phyloP scores from a whole-genome alignment of 1,140 invertebrate genomes.

The Dufourea novaeangliae region DNA sequence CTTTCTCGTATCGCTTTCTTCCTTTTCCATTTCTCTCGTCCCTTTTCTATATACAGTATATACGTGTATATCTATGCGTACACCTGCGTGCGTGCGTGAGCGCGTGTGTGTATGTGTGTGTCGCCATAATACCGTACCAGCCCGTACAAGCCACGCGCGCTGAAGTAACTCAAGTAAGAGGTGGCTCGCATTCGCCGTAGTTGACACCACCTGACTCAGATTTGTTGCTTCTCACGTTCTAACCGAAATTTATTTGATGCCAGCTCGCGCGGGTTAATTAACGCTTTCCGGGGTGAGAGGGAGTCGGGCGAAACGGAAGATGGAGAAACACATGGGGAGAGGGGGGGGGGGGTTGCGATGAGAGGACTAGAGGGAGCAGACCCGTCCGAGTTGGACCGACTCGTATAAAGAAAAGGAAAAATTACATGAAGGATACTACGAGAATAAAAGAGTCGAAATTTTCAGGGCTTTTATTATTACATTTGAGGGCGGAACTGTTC shows the following conservation, averaged over 20 bases:
- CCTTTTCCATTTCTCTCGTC: constrained; percentile 30
- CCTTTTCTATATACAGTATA: neutral
- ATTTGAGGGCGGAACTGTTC: constrained; percentile 36
- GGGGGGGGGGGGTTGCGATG: neutral
- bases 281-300: constrained; percentile 63
- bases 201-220: constrained; percentile 81
- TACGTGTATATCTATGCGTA: neutral
- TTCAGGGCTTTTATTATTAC: constrained; percentile 4
- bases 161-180: constrained; percentile 76
- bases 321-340: neutral
- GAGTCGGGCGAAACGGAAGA: constrained; percentile 14
- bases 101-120: constrained; percentile 8
- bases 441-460: constrained; percentile 49
- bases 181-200: constrained; percentile 70
- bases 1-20: constrained; percentile 33
- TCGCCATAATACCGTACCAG: constrained; percentile 58
- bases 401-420: constrained; percentile 14
- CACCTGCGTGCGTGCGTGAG: neutral
- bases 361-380: no score
- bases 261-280: constrained; percentile 78
- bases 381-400: constrained; percentile 19
- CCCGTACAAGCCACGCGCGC: constrained; percentile 67
- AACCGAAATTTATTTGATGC: constrained; percentile 81
- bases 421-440: constrained; percentile 12
- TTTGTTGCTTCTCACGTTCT: constrained; percentile 82